phyloP scores from a whole-genome alignment of 2,797 vertebrate genomes.

The Lagodon rhomboides region DNA sequence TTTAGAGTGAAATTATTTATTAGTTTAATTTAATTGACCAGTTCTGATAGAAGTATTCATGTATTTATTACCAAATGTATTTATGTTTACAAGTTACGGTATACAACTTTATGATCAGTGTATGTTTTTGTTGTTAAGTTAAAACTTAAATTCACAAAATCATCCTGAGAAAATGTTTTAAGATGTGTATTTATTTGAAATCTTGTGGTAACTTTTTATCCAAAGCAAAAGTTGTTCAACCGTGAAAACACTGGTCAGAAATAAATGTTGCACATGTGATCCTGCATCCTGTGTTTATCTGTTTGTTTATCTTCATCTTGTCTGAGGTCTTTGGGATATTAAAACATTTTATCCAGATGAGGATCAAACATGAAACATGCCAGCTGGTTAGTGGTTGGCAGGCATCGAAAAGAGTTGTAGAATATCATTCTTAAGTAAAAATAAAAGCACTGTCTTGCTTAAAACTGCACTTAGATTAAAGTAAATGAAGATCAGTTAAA shows the following conservation, averaged over 20 bases:
- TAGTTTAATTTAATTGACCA: conserved; percentile 24
- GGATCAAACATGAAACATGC: too few relatives aligned
- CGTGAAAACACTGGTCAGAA: too few relatives aligned
- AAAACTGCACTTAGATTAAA: too few relatives aligned
- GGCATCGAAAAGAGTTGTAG: too few relatives aligned
- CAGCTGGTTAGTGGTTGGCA: too few relatives aligned
- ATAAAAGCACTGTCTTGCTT: too few relatives aligned
- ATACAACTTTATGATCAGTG: neutral
- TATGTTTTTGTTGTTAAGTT: neutral
- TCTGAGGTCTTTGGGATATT: too few relatives aligned
- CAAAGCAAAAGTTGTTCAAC: neutral
- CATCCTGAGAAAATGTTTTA: neutral
- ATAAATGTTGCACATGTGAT: neutral
- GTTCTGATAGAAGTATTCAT: neutral
- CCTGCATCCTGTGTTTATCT: too few relatives aligned
- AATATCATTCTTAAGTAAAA: too few relatives aligned
- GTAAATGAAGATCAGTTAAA: too few relatives aligned
- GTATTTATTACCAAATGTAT: conserved; percentile 45
- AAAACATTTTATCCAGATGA: too few relatives aligned
- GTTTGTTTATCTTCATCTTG: too few relatives aligned
- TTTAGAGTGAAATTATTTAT: conserved; percentile 38
- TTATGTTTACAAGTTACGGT: conserved; percentile 14
- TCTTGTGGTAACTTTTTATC: neutral
- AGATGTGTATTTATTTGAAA: conserved; percentile 44
- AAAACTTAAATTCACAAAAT: neutral